Base-by-base conservation (phyloP, 2,888 invertebrate species). In the Oxyteleia sp. region DNA sequence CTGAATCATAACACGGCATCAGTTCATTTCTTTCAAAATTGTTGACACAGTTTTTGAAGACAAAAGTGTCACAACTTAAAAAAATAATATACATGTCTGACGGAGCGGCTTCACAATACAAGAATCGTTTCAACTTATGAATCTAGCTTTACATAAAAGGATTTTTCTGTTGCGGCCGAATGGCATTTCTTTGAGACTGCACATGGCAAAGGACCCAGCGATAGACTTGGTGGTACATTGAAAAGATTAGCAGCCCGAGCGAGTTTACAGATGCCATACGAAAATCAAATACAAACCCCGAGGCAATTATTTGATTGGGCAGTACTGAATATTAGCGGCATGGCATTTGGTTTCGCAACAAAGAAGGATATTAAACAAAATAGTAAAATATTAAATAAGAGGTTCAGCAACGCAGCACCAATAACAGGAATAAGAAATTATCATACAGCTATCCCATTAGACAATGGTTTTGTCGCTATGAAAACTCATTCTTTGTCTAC, bases 271-370 rank as follows among this genome's bases (percentile, higher is more conserved):
- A 15, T 26, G 26, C 41, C 59, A 0, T 41, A 59, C 10, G 41
- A 43, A 4, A 45, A 61, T 45, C 61, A 43, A 45, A 45, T 63
- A 29, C 32, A 63, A 29, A 63, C 63, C 4, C 16, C 45, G 18
- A 45, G n/a, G 32, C 63, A 63, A n/a, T 26, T 63, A 3, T 57
- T 57, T 57, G 57, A 78, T 20, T 82, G 82, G 72, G 82, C 59
- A 20, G 20, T 53, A 41, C 41, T 23, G 38, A 45, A 80, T 80
- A 41, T 72, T 61, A 26, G n/a, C 23, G 61, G 63, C 32, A 49
- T 72, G 35, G n/a, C 26, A 26, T 49, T 57, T 64, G 47, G 61
- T 35, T 75, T 64, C 55, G 64, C 43, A 18, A 53, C 64, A 4
- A 43, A 72, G 11, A n/a, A 72, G 35, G 47, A 59, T 11, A 71